Conservation (phyloP, 2,797 vertebrate species). For the Aratinga solstitialis region DNA sequence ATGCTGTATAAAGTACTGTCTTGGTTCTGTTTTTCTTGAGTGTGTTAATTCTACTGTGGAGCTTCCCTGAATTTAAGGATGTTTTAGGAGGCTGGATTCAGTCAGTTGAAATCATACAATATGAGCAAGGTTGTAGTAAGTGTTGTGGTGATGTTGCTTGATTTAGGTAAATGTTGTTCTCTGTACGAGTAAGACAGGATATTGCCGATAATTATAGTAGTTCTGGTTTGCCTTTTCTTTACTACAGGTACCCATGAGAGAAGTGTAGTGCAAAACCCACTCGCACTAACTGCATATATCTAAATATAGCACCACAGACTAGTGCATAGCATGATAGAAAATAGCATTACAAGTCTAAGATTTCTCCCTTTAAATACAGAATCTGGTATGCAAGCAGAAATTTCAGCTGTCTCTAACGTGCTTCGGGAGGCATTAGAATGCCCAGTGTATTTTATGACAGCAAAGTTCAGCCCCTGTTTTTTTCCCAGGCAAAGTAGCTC, state of each 20-base stretch:
- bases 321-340: background rate
- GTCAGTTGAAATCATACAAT: background rate
- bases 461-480: background rate
- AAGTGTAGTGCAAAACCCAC: background rate
- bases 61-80: background rate
- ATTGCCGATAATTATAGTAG: background rate
- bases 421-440: background rate
- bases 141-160: background rate
- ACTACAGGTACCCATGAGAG: background rate
- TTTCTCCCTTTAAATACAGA: slow-evolving; percentile 42
- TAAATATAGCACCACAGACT: slow-evolving; percentile 11
- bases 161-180: background rate
- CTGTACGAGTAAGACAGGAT: background rate
- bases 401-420: slow-evolving; percentile 10
- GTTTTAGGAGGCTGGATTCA: background rate
- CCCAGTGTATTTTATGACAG: background rate
- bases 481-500: background rate
- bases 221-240: background rate
- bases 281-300: background rate
- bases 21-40: background rate
- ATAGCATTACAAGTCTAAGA: slow-evolving; percentile 7
- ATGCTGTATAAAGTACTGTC: background rate
- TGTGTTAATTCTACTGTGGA: background rate
- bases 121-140: background rate
- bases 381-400: slow-evolving; percentile 13